Percentiles rank a stretch among this genome's conserved stretches.
Conservation (phyloP, 2,888 invertebrate genomes). For the Herminia tarsipennalis region DNA sequence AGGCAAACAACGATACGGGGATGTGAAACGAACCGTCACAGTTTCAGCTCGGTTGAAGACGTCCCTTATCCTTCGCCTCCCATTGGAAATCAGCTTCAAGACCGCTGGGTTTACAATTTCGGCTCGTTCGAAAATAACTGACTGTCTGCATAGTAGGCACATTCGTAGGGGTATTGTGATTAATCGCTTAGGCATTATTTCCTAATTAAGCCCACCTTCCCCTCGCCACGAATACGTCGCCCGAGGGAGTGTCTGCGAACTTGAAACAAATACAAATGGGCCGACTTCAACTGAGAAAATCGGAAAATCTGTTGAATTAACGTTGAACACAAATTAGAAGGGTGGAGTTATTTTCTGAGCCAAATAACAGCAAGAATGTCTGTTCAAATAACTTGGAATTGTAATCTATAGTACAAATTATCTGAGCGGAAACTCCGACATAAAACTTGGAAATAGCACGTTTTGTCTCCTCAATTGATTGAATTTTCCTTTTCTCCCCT, state of each 20-base stretch:
- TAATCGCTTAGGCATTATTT: slow-evolving; percentile 83
- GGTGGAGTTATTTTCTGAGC: slow-evolving; percentile 46
- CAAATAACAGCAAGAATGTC: slow-evolving; percentile 30
- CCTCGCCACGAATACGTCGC: slow-evolving; percentile 65
- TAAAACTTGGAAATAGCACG: slow-evolving; percentile 7
- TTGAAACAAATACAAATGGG: slow-evolving; percentile 71
- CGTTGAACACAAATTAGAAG: slow-evolving; percentile 66
- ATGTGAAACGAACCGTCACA: slow-evolving; percentile 76
- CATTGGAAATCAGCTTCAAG: slow-evolving; percentile 73
- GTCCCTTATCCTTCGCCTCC: slow-evolving; percentile 62
- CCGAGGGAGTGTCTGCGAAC: slow-evolving; percentile 65
- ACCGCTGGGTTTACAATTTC: slow-evolving; percentile 54
- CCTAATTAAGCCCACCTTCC: slow-evolving; percentile 82
- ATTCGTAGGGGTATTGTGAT: slow-evolving; percentile 72
- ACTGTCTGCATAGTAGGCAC: slow-evolving; percentile 47
- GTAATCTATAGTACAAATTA: slow-evolving; percentile 36
- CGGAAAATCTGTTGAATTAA: slow-evolving; percentile 74
- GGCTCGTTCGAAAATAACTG: slow-evolving; percentile 57
- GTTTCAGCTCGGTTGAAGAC: slow-evolving; percentile 78
- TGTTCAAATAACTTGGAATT: slow-evolving; percentile 35
- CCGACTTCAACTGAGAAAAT: slow-evolving; percentile 62
- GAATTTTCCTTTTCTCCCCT: slow-evolving; percentile 1
- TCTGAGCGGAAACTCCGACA: slow-evolving; percentile 8
- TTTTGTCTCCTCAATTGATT: slow-evolving; percentile 16
- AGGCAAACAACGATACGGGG: slow-evolving; percentile 66